Base-by-base conservation (phyloP, 2,113 vertebrate species). In the Dasyornis broadbenti region DNA sequence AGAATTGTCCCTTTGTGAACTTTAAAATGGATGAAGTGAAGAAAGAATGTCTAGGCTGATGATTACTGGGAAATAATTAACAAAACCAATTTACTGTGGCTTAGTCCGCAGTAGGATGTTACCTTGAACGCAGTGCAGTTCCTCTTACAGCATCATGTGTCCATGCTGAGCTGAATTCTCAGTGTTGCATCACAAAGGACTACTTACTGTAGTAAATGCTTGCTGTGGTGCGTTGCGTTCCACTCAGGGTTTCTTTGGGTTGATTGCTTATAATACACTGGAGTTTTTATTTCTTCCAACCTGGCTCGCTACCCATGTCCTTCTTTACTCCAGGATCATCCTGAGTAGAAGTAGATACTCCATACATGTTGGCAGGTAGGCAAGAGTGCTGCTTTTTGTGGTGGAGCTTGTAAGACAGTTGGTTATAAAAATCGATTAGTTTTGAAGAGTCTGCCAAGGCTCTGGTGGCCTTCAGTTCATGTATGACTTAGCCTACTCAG, bases 41-140 rank as follows among this genome's bases (percentile, higher is more conserved):
- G 72, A 86, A 78, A 81, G 75, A 76, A 80, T 71, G 75, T 91
- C 47, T 64, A 64, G 76, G 39, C 42, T 85, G 65, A 49, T 82
- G 77, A 60, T 80, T 63, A 35, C 45, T 82, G 63, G 82, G 37
- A 85, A 94, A 82, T 92, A 95, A 86, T 91, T 89, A 72, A 86
- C 65, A 81, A 86, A 81, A 73, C 6, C 10, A 79, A n/a, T 82
- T 68, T 65, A 30, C 45, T 53, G 1, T 76, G 81, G 21, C 40
- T 49, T 86, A 71, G 24, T 89, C 49, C 42, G 13, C 39, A 45
- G 86, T 56, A 56, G 44, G 80, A 84, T 89, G 73, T 82, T 95
- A 71, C 82, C 30, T 53, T 78, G 64, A 92, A 47, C 33, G 68
- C 30, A 27, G 35, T 79, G 56, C 7, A 37, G 80, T 64, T 89